phyloP scores from a whole-genome alignment of 2,888 invertebrate species.

The Cantharis nigra region DNA sequence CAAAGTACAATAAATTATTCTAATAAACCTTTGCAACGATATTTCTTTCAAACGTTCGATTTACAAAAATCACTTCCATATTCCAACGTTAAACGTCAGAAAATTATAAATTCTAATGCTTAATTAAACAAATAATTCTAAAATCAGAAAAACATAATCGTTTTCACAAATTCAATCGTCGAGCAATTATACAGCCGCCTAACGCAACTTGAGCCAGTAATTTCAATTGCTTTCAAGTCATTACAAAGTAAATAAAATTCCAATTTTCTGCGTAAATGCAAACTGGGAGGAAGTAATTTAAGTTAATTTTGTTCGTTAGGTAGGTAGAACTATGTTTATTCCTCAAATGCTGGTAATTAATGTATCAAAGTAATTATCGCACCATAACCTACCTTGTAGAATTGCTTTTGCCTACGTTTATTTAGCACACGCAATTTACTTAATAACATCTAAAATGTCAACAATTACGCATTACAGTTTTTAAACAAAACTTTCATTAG shows the following conservation, averaged over 20 bases:
- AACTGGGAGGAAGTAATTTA: neutral
- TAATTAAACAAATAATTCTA: neutral
- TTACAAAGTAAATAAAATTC: slow-evolving; percentile 1
- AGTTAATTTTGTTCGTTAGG: neutral
- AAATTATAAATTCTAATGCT: neutral
- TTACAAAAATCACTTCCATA: neutral
- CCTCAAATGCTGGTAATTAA: slow-evolving; percentile 2
- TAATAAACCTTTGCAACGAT: neutral
- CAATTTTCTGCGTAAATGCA: slow-evolving; percentile 1
- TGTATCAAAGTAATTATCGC: slow-evolving; percentile 5
- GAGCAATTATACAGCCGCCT: neutral
- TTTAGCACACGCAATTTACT: neutral
- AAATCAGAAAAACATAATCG: neutral
- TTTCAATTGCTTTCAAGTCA: neutral
- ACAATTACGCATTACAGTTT: neutral
- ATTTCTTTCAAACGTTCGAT: neutral
- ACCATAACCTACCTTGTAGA: neutral
- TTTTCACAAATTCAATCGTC: neutral
- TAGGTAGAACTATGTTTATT: neutral
- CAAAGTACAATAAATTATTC: neutral
- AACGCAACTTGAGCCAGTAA: neutral
- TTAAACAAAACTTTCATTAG: neutral
- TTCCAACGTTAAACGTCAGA: neutral
- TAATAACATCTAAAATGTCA: neutral
- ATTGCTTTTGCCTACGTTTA: neutral